Conservation (phyloP, 1,140 invertebrate species). For the Heliconius eleuchia region DNA sequence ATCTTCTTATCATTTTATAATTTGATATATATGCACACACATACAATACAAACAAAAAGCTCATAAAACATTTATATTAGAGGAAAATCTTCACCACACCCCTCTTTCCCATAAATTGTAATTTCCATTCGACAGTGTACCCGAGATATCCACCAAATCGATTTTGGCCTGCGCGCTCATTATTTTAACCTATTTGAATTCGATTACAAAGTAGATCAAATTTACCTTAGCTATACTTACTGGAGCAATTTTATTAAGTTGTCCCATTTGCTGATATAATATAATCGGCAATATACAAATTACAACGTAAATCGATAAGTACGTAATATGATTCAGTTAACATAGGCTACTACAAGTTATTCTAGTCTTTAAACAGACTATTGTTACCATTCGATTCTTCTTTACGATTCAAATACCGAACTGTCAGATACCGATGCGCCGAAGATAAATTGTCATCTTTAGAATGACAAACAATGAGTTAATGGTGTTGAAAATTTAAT, state of each 20-base stretch:
- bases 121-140: slow-evolving; percentile 51
- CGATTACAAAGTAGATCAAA: slow-evolving; percentile 43
- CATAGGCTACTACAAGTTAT: not conserved
- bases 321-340: not conserved
- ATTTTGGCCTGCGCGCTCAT: slow-evolving; percentile 41
- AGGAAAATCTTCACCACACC: slow-evolving; percentile 42
- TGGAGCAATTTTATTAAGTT: slow-evolving; percentile 52
- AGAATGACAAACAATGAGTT: slow-evolving; percentile 25
- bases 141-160: slow-evolving; percentile 45
- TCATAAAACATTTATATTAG: not conserved
- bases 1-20: not conserved
- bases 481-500: slow-evolving; percentile 21
- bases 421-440: slow-evolving; percentile 18
- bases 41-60: not conserved
- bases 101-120: slow-evolving; percentile 46
- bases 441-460: slow-evolving; percentile 24
- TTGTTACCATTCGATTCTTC: slow-evolving; percentile 18
- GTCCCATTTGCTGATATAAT: slow-evolving; percentile 53
- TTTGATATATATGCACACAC: not conserved
- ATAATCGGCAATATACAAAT: slow-evolving; percentile 32
- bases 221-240: slow-evolving; percentile 30
- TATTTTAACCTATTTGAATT: slow-evolving; percentile 54
- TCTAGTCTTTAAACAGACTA: slow-evolving; percentile 9
- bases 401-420: slow-evolving; percentile 30
- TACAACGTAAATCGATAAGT: not conserved